phyloP scores from a whole-genome alignment of 2,113 vertebrate species.

The Platanista minor region DNA sequence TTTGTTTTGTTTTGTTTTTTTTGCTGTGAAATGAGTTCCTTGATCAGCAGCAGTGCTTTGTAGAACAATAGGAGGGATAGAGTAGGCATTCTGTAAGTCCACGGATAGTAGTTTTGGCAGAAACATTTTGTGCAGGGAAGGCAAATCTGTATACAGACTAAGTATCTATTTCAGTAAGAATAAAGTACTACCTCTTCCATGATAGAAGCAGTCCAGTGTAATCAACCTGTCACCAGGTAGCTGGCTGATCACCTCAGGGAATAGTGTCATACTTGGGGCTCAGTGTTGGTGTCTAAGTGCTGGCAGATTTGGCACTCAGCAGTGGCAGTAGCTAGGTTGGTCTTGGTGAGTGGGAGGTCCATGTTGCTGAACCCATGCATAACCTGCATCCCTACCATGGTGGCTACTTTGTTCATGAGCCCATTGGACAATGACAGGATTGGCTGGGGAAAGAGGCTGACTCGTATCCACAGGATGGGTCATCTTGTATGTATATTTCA shows the following conservation, averaged over 20 bases:
- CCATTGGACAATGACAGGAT: background rate
- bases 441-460: background rate
- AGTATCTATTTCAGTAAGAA: background rate
- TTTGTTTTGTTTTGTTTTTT: background rate
- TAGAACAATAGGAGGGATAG: background rate
- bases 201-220: background rate
- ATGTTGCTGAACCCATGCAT: background rate
- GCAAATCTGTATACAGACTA: background rate
- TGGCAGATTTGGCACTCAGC: background rate
- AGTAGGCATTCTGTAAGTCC: background rate
- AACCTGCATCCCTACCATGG: background rate
- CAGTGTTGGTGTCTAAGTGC: background rate
- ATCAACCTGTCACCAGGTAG: background rate
- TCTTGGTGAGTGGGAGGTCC: background rate
- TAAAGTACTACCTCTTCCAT: background rate
- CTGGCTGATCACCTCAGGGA: background rate
- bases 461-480: too few species aligned
- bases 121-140: background rate
- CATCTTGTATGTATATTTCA: background rate
- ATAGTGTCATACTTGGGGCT: background rate
- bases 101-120: background rate
- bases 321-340: background rate
- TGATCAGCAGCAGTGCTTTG: background rate
- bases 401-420: background rate
- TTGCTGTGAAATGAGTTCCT: background rate